A percentile compares a stretch with the other conserved stretches of the same genome.
phyloP scores from a whole-genome alignment of 2,113 vertebrate genomes.

The Oxyura jamaicensis region DNA sequence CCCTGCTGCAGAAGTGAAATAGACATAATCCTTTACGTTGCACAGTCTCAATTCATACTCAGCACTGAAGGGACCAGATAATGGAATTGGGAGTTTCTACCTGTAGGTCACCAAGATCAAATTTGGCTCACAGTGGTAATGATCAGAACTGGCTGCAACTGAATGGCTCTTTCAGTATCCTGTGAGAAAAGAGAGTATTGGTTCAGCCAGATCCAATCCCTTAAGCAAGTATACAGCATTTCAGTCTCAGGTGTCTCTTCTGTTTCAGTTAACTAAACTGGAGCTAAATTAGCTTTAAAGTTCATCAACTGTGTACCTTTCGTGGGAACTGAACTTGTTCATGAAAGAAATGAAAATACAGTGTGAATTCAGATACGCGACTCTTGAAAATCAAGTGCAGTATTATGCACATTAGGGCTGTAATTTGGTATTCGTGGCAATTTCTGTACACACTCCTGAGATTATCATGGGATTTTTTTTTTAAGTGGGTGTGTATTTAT shows the following conservation, averaged over 20 bases:
- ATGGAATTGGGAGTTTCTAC: neutral
- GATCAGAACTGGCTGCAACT: neutral
- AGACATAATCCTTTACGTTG: neutral
- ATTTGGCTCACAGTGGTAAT: neutral
- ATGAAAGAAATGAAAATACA: neutral
- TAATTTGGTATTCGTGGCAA: neutral
- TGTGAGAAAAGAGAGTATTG: neutral
- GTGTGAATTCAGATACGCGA: neutral
- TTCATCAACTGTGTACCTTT: neutral
- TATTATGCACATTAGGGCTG: neutral
- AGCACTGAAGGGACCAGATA: neutral
- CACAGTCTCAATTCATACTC: neutral
- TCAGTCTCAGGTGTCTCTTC: neutral
- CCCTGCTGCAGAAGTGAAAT: neutral
- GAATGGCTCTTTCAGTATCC: neutral
- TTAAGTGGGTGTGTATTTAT: neutral
- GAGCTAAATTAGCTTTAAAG: neutral
- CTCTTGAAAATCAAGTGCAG: neutral
- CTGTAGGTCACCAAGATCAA: neutral
- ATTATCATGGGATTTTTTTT: neutral
- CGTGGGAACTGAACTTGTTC: neutral
- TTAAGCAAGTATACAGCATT: neutral
- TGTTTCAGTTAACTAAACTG: neutral
- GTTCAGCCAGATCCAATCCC: neutral
- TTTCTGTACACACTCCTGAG: neutral